Evolutionary conservation across 37 sponge, comb jelly and placozoan genomes (phyloP).

Genomic region (Crambe crambe): DNA sequence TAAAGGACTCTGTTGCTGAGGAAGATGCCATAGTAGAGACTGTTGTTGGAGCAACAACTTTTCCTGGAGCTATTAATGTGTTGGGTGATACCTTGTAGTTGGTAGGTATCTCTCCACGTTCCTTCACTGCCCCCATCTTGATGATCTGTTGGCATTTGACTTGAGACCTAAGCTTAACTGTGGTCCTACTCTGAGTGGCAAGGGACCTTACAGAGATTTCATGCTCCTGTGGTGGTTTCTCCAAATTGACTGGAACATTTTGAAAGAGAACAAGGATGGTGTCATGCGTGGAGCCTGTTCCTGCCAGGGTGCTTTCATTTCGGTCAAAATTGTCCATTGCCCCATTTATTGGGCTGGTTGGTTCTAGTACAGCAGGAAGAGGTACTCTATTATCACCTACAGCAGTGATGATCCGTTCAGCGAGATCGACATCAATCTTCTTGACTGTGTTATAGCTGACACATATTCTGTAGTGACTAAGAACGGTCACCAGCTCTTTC

Average conservation of each 20-base stretch:
- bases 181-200: not conserved
- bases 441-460: conserved; percentile 5
- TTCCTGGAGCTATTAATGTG: too few relatives aligned
- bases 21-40: too few relatives aligned
- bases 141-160: conserved; percentile 1
- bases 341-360: not conserved
- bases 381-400: conserved; percentile 5
- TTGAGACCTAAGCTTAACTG: not conserved
- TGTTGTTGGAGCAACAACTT: too few relatives aligned
- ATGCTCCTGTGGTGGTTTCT: not conserved
- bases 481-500: not conserved
- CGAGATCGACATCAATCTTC: conserved; percentile 8
- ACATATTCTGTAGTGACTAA: not conserved
- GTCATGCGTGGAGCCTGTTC: not conserved
- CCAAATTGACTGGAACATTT: not conserved
- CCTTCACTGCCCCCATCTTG: conserved; percentile 2
- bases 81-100: too few relatives aligned
- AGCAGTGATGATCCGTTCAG: conserved; percentile 4
- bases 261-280: conserved; percentile 1
- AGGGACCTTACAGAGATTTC: not conserved
- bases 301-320: conserved; percentile 8
- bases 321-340: conserved; percentile 5
- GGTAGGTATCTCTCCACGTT: not conserved
- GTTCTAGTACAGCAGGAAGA: not conserved
- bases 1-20: not conserved